Base-by-base conservation (phyloP, 2,797 vertebrate genomes). In the Crenuchus spilurus region DNA sequence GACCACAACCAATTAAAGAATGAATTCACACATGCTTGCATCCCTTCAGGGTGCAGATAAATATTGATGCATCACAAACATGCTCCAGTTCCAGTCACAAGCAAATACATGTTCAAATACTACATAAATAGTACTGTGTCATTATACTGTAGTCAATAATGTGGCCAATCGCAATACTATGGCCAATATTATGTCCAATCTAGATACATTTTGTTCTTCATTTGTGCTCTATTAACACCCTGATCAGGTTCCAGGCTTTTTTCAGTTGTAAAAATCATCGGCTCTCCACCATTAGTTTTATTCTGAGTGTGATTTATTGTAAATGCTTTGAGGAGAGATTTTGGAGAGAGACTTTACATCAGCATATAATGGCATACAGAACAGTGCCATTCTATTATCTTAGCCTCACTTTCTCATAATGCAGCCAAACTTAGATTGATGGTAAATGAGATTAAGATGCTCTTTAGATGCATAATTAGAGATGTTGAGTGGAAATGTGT, bases 21-120 rank as follows among this genome's bases (percentile, higher is more conserved):
- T 24, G 13, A 9, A 66, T 31, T n/a, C 18, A 74, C 39, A 60
- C 18, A 57, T 11, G 39, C 11, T 6, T 57, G 18, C 24, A 44
- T 39, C 22, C 28, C 60, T 11, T 52, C 26, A 58, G 51, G 35
- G 30, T 9, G 7, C 8, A n/a, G 16, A n/a, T 64, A 11, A 31
- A 28, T 22, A 68, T 4, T 52, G 64, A 68, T 42, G 44, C 35
- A 68, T 51, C 55, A 41, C 44, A 60, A 66, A 65, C 49, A 57
- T 64, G 41, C 37, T 28, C 20, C 24, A 51, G 70, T 63, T 46
- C 46, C 62, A 31, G 10, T 49, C 31, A 24, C 30, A 68, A 2
- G 24, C 31, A 57, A 22, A 20, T 4, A 1, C 6, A 44, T 9
- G 22, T 26, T 31, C 4, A 20, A 26, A 11, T 9, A 24, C 10